These are phyloP conservation scores for Corticium candelabrum DNA, from an alignment of 37 sponge, comb jelly and placozoan species.

Conservation along the genomic window DNA sequence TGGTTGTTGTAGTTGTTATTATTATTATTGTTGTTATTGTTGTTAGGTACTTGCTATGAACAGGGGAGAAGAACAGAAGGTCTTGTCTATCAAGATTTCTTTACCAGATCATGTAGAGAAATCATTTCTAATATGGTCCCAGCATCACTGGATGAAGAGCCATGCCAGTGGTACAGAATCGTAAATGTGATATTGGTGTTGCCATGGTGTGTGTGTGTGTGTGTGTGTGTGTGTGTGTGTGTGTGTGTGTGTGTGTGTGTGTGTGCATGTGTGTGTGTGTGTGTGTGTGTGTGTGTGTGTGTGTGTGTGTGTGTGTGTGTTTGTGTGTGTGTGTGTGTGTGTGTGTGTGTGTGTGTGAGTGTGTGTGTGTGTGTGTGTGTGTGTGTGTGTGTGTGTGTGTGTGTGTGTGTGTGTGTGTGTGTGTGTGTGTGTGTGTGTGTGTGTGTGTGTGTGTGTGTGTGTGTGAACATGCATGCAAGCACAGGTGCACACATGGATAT, in stretches of 20 bases:
- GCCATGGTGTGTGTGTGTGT: too few species aligned
- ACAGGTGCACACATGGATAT: neutral
- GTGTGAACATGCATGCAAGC: neutral
- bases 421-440: slow-evolving; percentile 15
- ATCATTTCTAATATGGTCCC: neutral
- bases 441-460: slow-evolving; percentile 1
- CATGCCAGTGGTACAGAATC: neutral
- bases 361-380: slow-evolving; percentile 16
- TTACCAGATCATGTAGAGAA: neutral
- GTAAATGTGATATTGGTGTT: too few species aligned
- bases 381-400: slow-evolving; percentile 21
- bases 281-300: slow-evolving; percentile 5
- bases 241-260: too few species aligned
- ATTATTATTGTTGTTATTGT: too few species aligned
- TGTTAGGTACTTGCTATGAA: neutral
- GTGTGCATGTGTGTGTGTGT: too few species aligned
- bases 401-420: slow-evolving; percentile 19
- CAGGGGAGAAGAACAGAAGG: neutral
- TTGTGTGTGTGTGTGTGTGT: too few species aligned
- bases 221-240: too few species aligned
- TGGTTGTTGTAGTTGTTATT: too few species aligned
- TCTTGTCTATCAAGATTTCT: neutral
- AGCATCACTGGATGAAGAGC: neutral
- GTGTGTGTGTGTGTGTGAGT: slow-evolving; percentile 16
- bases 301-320: too few species aligned